These are phyloP conservation scores for Melanotaenia boesemani DNA, from an alignment of 2,797 vertebrate genomes.

Conservation along the genomic window DNA sequence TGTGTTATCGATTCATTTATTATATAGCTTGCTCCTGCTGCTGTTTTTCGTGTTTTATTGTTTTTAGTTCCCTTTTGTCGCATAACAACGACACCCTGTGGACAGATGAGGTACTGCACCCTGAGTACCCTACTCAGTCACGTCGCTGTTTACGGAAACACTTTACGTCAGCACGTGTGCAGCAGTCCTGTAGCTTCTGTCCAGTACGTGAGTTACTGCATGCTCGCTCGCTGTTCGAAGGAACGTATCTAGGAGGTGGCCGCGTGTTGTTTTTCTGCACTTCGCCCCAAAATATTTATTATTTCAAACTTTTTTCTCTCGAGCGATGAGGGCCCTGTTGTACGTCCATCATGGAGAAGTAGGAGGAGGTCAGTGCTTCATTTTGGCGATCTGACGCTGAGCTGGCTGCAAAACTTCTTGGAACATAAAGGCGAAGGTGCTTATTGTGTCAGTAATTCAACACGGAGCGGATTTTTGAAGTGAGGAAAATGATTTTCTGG, in stretches of 20 bases:
- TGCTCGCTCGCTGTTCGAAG: slow-evolving; percentile 4
- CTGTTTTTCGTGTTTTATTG: no score
- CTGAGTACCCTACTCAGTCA: slow-evolving; percentile 16
- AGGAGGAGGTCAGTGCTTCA: slow-evolving; percentile 39
- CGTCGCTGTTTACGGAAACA: slow-evolving; percentile 69
- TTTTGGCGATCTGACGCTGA: slow-evolving; percentile 17
- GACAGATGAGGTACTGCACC: background rate
- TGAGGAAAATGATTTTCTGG: slow-evolving; percentile 74
- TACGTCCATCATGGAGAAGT: slow-evolving; percentile 23
- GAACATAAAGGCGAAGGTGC: background rate
- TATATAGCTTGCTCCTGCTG: no score
- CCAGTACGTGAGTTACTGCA: slow-evolving; percentile 54
- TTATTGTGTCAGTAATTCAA: slow-evolving; percentile 18
- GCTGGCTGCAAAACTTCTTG: slow-evolving; percentile 8
- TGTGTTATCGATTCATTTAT: no score
- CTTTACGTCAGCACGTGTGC: slow-evolving; percentile 68
- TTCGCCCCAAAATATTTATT: background rate
- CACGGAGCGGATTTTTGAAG: background rate
- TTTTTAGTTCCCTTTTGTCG: background rate
- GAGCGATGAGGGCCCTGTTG: slow-evolving; percentile 39
- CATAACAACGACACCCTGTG: slow-evolving; percentile 31
- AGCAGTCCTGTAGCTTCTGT: slow-evolving; percentile 4
- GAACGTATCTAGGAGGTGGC: background rate
- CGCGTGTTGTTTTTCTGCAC: background rate
- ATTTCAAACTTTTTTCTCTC: background rate